phyloP scores from a whole-genome alignment of 2,888 invertebrate species.

The Neoscelio sp. region DNA sequence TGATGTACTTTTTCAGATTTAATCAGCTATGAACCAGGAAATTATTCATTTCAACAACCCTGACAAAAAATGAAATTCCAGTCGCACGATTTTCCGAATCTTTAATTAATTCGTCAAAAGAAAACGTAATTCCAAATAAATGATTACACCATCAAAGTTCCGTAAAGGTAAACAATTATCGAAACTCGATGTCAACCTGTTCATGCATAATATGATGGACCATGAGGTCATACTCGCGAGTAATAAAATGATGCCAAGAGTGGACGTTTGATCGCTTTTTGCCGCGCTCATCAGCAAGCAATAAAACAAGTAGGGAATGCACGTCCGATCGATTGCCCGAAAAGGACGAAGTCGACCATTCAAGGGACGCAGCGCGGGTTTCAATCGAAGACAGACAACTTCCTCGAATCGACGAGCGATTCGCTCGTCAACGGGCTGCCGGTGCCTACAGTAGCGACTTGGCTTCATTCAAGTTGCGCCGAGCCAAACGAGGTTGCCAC shows the following conservation, averaged over 20 bases:
- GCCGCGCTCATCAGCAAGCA: slow-evolving; percentile 31
- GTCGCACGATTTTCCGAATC: no score
- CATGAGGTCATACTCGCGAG: slow-evolving; percentile 40
- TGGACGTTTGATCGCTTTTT: slow-evolving; percentile 50
- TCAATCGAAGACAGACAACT: slow-evolving; percentile 73
- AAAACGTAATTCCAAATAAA: not conserved
- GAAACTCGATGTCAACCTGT: slow-evolving; percentile 10
- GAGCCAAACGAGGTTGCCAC: slow-evolving; percentile 66
- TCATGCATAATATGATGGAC: slow-evolving; percentile 15
- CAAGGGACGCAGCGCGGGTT: slow-evolving; percentile 68
- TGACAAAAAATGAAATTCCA: no score
- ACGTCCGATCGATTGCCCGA: slow-evolving; percentile 50
- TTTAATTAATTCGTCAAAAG: no score
- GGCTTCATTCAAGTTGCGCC: slow-evolving; percentile 76
- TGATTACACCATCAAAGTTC: slow-evolving; percentile 12
- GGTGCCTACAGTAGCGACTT: slow-evolving; percentile 59
- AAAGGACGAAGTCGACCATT: slow-evolving; percentile 58
- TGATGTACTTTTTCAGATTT: no score
- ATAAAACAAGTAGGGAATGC: slow-evolving; percentile 47
- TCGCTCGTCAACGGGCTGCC: slow-evolving; percentile 63
- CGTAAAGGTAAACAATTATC: slow-evolving; percentile 51
- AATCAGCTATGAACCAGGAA: no score
- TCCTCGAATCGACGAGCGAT: slow-evolving; percentile 73
- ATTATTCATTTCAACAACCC: no score
- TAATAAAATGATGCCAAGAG: slow-evolving; percentile 32